A percentile compares a stretch with the other conserved stretches of the same genome.
Evolutionary conservation across 1,140 invertebrate species (phyloP).

Genomic region (Harpegnathos saltator): DNA sequence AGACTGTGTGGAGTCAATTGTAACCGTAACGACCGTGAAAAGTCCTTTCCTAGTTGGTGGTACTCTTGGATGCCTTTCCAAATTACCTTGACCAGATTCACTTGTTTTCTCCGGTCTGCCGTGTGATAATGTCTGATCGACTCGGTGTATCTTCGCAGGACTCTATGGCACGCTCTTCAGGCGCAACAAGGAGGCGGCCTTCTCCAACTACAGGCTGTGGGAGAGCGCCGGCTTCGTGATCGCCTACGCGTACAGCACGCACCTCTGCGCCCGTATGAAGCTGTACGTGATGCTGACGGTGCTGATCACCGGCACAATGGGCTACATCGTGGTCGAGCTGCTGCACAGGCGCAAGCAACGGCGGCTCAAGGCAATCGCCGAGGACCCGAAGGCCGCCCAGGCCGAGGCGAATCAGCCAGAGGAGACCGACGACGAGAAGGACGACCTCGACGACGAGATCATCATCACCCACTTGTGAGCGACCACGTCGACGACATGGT

Average conservation of each 20-base stretch:
- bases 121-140: too few relatives aligned
- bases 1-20: too few relatives aligned
- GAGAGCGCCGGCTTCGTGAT: slow-evolving; percentile 97
- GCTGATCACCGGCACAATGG: slow-evolving; percentile 91
- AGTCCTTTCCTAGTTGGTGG: too few relatives aligned
- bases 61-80: too few relatives aligned
- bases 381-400: slow-evolving; percentile 89
- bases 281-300: slow-evolving; percentile 94
- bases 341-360: slow-evolving; percentile 92
- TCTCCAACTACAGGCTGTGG: slow-evolving; percentile 98
- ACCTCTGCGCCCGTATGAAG: slow-evolving; percentile 95
- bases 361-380: slow-evolving; percentile 87
- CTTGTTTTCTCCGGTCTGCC: too few relatives aligned
- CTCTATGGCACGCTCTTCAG: slow-evolving; percentile 96
- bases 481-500: slow-evolving; percentile 16
- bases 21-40: too few relatives aligned
- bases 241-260: slow-evolving; percentile 95
- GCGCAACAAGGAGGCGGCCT: slow-evolving; percentile 97
- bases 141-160: slow-evolving; percentile 86
- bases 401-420: slow-evolving; percentile 87
- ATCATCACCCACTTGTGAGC: slow-evolving; percentile 93
- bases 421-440: slow-evolving; percentile 93
- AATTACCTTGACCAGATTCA: too few relatives aligned
- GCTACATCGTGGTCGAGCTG: slow-evolving; percentile 94
- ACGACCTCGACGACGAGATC: slow-evolving; percentile 94